phyloP scores from a whole-genome alignment of 2,113 vertebrate species.

The Phoenicopterus ruber region DNA sequence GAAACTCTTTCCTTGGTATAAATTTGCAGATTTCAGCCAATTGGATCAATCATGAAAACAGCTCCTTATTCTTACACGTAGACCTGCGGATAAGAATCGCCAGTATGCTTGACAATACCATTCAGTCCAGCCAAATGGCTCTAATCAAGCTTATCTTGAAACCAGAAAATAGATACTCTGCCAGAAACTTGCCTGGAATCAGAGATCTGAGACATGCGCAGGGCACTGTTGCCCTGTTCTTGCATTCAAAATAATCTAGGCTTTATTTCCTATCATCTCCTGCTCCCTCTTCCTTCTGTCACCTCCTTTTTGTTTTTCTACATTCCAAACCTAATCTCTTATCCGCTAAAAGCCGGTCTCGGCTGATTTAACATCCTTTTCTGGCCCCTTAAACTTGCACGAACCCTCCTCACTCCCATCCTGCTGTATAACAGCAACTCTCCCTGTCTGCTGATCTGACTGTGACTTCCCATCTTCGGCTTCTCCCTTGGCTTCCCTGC shows the following conservation, averaged over 20 bases:
- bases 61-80: neutral
- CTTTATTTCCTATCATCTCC: neutral
- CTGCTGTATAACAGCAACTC: accelerated
- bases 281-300: neutral
- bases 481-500: neutral
- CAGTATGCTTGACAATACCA: neutral
- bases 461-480: neutral
- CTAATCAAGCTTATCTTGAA: neutral
- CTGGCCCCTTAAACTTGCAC: neutral
- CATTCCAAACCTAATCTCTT: neutral
- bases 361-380: neutral
- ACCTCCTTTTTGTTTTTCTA: neutral
- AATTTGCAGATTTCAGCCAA: neutral
- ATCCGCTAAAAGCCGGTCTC: neutral
- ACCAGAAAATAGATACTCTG: neutral
- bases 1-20: neutral
- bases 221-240: neutral
- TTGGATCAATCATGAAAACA: neutral
- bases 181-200: neutral
- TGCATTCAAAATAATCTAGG: neutral
- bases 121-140: neutral
- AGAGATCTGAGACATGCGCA: neutral
- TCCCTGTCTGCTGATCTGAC: neutral
- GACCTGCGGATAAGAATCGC: neutral
- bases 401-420: neutral